These are phyloP conservation scores for Pelecanoides urinatrix DNA, from an alignment of 2,113 vertebrate genomes.

Conservation along the genomic window DNA sequence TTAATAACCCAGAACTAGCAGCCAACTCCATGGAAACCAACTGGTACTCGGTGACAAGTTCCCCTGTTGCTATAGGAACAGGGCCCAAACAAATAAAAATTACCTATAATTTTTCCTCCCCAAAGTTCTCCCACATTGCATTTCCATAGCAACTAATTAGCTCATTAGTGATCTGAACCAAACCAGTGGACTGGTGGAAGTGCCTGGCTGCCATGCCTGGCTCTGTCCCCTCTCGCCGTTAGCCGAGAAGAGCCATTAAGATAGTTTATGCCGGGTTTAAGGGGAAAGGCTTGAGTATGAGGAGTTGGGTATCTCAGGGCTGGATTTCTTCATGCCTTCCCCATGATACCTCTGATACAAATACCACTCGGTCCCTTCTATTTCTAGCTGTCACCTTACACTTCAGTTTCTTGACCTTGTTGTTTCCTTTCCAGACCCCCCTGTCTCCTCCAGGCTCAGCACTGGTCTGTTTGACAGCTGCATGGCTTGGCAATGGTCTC, in stretches of 20 bases:
- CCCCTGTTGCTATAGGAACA: constrained; percentile 64
- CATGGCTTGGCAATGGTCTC: neutral
- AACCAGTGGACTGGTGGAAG: neutral
- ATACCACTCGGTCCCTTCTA: neutral
- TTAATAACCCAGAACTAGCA: constrained; percentile 67
- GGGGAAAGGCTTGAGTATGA: neutral
- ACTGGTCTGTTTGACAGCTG: neutral
- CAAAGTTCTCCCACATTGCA: constrained; percentile 47
- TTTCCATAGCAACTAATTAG: constrained; percentile 68
- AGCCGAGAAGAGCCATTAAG: neutral
- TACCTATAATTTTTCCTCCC: constrained; percentile 60
- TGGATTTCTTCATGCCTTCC: constrained; percentile 14
- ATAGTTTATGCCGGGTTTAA: neutral
- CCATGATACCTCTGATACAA: neutral
- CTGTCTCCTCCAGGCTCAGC: neutral
- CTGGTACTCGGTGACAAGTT: constrained; percentile 49
- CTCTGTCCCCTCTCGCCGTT: accelerated
- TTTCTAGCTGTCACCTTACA: constrained; percentile 4
- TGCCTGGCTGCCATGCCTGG: neutral
- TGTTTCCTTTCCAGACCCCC: neutral
- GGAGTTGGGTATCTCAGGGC: neutral
- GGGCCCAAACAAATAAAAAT: constrained; percentile 66
- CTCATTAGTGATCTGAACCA: constrained; percentile 33
- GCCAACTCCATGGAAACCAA: constrained; percentile 66
- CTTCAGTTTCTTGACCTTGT: neutral